These are phyloP conservation scores for Palloptera scutellata DNA, from an alignment of 2,888 invertebrate species.

Conservation along the genomic window DNA sequence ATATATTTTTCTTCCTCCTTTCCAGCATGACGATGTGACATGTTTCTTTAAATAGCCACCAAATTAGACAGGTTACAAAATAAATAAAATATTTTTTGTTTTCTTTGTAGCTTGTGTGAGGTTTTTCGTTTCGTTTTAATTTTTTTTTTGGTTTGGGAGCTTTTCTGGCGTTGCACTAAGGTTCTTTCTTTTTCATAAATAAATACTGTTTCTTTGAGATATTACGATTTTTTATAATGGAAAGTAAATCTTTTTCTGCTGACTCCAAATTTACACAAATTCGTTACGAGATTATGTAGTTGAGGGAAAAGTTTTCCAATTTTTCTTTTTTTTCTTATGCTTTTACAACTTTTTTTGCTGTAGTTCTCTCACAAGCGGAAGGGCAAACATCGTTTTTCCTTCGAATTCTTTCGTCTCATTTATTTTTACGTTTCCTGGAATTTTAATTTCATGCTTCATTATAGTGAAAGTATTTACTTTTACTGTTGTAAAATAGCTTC, in stretches of 20 bases:
- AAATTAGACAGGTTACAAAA: constrained; percentile 20
- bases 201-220: background rate
- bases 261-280: constrained; percentile 10
- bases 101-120: no score
- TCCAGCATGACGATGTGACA: constrained; percentile 28
- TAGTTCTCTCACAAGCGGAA: background rate
- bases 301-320: background rate
- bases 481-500: background rate
- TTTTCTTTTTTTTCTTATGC: background rate
- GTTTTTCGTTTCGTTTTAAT: no score
- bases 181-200: background rate
- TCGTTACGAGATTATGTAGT: constrained; percentile 26
- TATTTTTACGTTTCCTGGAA: background rate
- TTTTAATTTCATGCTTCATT: constrained; percentile 26
- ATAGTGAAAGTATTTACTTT: background rate
- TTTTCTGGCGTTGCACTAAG: background rate
- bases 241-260: constrained; percentile 6
- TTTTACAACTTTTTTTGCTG: background rate
- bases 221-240: constrained; percentile 3
- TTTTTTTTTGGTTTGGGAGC: background rate
- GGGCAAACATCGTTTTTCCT: background rate
- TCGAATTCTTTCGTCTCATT: background rate
- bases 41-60: constrained; percentile 29
- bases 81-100: constrained; percentile 8
- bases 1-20: constrained; percentile 11